phyloP scores from a whole-genome alignment of 2,113 vertebrate species.

The Panthera uncia region DNA sequence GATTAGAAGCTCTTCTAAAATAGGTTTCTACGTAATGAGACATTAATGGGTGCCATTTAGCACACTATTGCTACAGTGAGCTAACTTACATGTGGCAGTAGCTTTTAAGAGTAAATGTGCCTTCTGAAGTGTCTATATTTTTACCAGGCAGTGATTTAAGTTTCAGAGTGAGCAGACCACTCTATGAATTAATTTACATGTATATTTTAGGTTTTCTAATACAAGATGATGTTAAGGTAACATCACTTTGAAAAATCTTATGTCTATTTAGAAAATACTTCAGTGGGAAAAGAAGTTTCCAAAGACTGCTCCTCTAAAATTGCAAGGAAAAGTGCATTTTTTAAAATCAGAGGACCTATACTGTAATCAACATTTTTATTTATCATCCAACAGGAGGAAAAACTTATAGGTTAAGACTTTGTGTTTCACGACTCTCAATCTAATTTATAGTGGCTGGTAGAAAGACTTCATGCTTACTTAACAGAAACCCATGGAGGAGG shows the following conservation, averaged over 20 bases:
- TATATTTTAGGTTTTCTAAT: background rate
- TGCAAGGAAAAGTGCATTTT: background rate
- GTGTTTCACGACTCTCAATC: background rate
- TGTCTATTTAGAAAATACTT: slow-evolving; percentile 45
- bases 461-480: background rate
- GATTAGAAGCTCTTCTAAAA: background rate
- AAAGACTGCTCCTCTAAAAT: background rate
- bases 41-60: background rate
- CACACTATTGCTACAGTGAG: background rate
- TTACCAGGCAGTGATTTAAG: background rate
- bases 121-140: background rate
- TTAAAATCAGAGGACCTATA: background rate
- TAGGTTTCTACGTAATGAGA: background rate
- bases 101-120: background rate
- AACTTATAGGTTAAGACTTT: background rate
- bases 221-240: background rate
- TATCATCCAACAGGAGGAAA: background rate
- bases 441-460: background rate
- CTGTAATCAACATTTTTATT: background rate
- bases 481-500: too few relatives aligned
- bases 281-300: background rate
- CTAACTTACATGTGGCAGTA: background rate
- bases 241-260: slow-evolving; percentile 19
- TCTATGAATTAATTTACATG: background rate
- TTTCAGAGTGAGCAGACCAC: background rate